Evolutionary conservation across 2,888 invertebrate species (phyloP).

Genomic region (Muschampia plurimacula): DNA sequence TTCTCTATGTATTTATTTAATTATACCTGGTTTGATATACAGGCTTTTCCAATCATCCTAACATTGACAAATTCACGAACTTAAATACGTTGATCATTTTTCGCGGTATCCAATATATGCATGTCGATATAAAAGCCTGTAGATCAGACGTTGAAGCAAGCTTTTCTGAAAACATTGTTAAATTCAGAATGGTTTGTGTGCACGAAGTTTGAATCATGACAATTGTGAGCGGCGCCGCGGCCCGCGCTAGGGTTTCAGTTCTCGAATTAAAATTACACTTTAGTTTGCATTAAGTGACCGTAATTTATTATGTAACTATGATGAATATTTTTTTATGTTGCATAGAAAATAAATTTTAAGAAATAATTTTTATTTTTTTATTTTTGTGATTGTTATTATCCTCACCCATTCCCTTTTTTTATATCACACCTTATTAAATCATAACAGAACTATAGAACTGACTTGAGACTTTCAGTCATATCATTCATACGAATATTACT

Average conservation of each 20-base stretch:
- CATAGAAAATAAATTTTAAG: conserved; percentile 86
- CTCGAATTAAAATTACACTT: conserved; percentile 77
- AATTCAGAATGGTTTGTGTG: conserved; percentile 13
- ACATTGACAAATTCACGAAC: neutral
- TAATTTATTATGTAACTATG: conserved; percentile 85
- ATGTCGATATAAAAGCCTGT: conserved; percentile 19
- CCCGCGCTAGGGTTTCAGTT: conserved; percentile 65
- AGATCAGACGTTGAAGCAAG: neutral
- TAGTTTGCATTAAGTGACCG: conserved; percentile 82
- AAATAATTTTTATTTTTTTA: conserved; percentile 58
- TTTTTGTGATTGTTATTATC: no score
- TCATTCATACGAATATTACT: no score
- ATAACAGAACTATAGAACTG: no score
- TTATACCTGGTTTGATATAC: conserved; percentile 25
- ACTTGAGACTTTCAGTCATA: no score
- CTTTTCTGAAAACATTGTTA: conserved; percentile 8
- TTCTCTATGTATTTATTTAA: conserved; percentile 24
- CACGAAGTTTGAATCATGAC: conserved; percentile 62
- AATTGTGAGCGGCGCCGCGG: conserved; percentile 52
- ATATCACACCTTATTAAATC: no score
- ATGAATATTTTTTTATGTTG: conserved; percentile 87
- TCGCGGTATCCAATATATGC: no score
- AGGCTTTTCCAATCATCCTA: conserved; percentile 5
- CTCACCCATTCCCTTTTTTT: no score
- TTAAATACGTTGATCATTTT: neutral